Evolutionary conservation across 2,888 invertebrate genomes (phyloP), one percentile per base, ranked within the genome.

Genomic region (Cataglyphis albicans): DNA sequence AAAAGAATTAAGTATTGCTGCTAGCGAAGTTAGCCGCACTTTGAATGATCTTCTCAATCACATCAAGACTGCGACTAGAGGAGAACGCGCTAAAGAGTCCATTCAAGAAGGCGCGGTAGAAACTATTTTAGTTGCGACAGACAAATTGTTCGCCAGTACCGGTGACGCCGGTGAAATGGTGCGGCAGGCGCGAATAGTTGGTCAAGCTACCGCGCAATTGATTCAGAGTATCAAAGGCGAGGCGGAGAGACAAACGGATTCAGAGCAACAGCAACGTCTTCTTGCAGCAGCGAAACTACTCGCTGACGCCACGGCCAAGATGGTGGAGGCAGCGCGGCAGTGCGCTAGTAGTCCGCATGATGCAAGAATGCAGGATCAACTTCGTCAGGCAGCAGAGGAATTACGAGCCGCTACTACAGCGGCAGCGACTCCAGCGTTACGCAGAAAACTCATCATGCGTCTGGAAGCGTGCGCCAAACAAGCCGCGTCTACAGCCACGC

Each of bases 301-400:
- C 64, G 99, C 99, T 0, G 99, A 99, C 94, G 99, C 99, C 0
- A 99, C 99, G 0, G 98, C 99, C 0, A 96, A 98, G 89, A 98
- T 99, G 97, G 99, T 99, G 35, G 99, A 99, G 94, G 99, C 99
- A 0, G 99, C 99, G 0, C 96, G 99, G 82, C 97, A 98, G 75
- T 99, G 99, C 94, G 98, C 99, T 0, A 97, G 97, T 35, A 96
- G 97, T 92, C 97, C 97, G 0, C 97, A 98, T 95, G 98, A 98
- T 91, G 96, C 97, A 0, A 96, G 96, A 83, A 97, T 97, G 93
- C 99, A 99, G 93, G 97, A 97, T 87, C 97, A 97, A 4, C 95
- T 99, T 15, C 96, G 98, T 48, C 96, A 96, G 85, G 99, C 99
- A 0, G 99, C 99, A 0, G 99, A 99, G 92, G 98, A 99, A 90